phyloP scores from a whole-genome alignment of 1,140 invertebrate genomes.

The Anoplolepis gracilipes region DNA sequence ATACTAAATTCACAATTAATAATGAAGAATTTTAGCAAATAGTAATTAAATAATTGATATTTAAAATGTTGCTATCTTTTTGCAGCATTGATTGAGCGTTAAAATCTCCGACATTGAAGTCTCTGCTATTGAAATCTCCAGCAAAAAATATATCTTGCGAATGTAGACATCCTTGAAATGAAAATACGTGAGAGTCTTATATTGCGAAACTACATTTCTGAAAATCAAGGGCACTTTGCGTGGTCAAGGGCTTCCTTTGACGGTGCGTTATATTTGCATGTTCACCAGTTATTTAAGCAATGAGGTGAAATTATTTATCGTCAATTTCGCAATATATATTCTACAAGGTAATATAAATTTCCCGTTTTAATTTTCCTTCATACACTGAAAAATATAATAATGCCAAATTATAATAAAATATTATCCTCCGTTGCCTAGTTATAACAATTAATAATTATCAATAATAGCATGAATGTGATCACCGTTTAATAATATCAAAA shows the following conservation, averaged over 20 bases:
- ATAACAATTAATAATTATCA: neutral
- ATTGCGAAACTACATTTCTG: constrained; percentile 21
- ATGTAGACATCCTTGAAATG: constrained; percentile 43
- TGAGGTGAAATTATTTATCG: constrained; percentile 35
- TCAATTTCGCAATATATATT: constrained; percentile 31
- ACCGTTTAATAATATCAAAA: neutral
- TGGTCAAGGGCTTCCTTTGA: constrained; percentile 34
- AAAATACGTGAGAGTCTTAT: constrained; percentile 37
- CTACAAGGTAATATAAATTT: constrained; percentile 16
- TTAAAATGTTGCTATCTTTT: neutral
- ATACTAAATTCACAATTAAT: neutral
- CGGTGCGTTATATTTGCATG: neutral
- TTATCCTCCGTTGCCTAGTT: neutral
- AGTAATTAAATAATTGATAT: neutral
- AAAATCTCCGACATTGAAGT: constrained; percentile 10
- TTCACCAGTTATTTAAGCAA: constrained; percentile 28
- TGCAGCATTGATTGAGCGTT: neutral
- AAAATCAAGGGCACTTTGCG: constrained; percentile 18
- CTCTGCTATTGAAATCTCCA: neutral
- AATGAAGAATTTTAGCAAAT: neutral
- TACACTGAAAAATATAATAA: neutral
- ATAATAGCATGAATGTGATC: neutral
- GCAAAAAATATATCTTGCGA: neutral
- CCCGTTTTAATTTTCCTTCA: neutral
- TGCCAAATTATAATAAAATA: neutral